Percentiles rank a stretch among this genome's conserved stretches.
phyloP scores from a whole-genome alignment of 2,797 vertebrate genomes.

The Melanotaenia boesemani region DNA sequence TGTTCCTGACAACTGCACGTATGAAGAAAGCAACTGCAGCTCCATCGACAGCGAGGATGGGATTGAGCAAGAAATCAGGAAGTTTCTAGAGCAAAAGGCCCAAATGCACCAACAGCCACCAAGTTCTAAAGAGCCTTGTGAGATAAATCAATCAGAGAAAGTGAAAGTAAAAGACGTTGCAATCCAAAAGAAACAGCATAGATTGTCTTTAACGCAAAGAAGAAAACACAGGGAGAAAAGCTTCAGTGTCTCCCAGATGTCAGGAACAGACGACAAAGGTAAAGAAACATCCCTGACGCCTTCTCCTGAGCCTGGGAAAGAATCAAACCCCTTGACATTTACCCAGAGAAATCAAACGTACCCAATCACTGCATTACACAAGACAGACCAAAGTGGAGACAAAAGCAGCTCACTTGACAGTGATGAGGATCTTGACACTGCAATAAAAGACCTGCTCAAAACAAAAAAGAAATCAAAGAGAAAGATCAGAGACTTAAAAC shows the following conservation, averaged over 20 bases:
- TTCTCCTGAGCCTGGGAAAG: constrained; percentile 48
- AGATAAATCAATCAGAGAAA: constrained; percentile 46
- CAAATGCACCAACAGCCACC: constrained; percentile 82
- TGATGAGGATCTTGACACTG: constrained; percentile 94
- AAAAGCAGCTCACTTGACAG: constrained; percentile 98
- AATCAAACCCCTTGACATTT: constrained; percentile 28
- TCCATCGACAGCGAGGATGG: constrained; percentile 95
- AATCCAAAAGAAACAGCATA: constrained; percentile 69
- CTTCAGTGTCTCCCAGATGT: constrained; percentile 14
- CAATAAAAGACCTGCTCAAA: constrained; percentile 93
- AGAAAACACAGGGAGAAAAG: constrained; percentile 79
- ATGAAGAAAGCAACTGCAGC: constrained; percentile 85
- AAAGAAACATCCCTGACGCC: constrained; percentile 45
- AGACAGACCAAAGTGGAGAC: constrained; percentile 80
- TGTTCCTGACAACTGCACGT: constrained; percentile 49
- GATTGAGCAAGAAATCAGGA: constrained; percentile 95
- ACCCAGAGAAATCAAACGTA: constrained; percentile 40
- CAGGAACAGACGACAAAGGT: constrained; percentile 11
- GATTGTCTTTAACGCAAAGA: constrained; percentile 76
- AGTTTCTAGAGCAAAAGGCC: constrained; percentile 93
- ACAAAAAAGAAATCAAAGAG: constrained; percentile 93
- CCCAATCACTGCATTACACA: constrained; percentile 32
- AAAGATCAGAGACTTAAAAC: constrained; percentile 85
- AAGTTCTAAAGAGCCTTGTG: constrained; percentile 32
- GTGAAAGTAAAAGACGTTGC: constrained; percentile 56